phyloP scores from a whole-genome alignment of 2,888 invertebrate genomes.

The Cynaeus angustus region DNA sequence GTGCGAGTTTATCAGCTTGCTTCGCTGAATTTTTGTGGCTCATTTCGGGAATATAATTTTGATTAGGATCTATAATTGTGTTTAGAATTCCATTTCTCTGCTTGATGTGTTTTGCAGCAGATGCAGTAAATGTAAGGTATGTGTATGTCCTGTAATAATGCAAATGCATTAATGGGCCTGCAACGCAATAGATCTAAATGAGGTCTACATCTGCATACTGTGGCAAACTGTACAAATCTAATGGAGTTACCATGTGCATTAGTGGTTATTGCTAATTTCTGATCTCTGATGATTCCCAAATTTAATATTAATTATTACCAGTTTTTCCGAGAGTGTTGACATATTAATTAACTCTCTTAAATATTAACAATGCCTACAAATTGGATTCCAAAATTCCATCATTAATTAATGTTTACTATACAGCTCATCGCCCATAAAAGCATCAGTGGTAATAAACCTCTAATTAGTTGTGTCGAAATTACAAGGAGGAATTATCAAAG shows the following conservation, averaged over 20 bases:
- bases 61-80: not conserved
- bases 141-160: slow-evolving; percentile 12
- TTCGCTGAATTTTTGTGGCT: too few relatives aligned
- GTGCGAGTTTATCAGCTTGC: too few relatives aligned
- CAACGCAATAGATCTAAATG: slow-evolving; percentile 42
- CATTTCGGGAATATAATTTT: too few relatives aligned
- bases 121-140: slow-evolving; percentile 29
- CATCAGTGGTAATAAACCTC: slow-evolving; percentile 5
- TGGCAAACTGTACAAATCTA: slow-evolving; percentile 34
- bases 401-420: slow-evolving; percentile 29
- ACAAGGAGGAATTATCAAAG: not conserved
- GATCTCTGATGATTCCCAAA: slow-evolving; percentile 2
- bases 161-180: slow-evolving; percentile 44
- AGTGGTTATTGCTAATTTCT: slow-evolving; percentile 30
- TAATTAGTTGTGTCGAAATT: slow-evolving; percentile 8
- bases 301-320: not conserved
- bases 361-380: slow-evolving; percentile 26
- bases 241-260: slow-evolving; percentile 37
- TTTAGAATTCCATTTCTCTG: slow-evolving; percentile 9
- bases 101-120: slow-evolving; percentile 17
- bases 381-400: slow-evolving; percentile 41
- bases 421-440: not conserved
- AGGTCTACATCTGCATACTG: slow-evolving; percentile 42
- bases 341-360: slow-evolving; percentile 8
- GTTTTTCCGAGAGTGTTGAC: slow-evolving; percentile 11